Percentiles rank a stretch among this genome's conserved stretches.
These are phyloP conservation scores for Antrozous pallidus DNA, from an alignment of 2,797 vertebrate genomes.

Conservation along the genomic window DNA sequence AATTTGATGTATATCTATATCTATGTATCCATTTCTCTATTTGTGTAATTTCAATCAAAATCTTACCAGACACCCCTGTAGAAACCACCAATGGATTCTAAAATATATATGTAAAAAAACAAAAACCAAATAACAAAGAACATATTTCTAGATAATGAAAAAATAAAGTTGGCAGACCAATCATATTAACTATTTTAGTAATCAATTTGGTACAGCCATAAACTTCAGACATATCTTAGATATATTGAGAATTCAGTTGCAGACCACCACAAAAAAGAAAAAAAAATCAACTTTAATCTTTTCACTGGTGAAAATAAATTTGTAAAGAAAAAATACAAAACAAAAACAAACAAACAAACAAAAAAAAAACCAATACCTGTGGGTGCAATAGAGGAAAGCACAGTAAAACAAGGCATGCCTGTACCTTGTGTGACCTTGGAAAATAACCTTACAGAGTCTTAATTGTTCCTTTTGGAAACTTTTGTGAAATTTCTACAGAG, in stretches of 20 bases:
- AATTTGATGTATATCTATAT: neutral
- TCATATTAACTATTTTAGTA: neutral
- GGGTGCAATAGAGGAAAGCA: neutral
- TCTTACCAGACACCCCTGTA: neutral
- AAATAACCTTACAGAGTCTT: neutral
- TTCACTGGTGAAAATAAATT: neutral
- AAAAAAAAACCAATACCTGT: neutral
- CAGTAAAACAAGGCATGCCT: neutral
- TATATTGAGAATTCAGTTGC: neutral
- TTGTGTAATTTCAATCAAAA: neutral
- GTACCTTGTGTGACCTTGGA: neutral
- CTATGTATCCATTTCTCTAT: neutral
- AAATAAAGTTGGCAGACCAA: neutral
- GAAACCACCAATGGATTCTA: neutral
- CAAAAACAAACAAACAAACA: too few species aligned
- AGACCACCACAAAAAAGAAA: neutral
- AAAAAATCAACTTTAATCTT: neutral
- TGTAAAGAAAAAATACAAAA: neutral
- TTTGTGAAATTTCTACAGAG: neutral
- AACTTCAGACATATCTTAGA: neutral
- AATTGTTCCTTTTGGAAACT: neutral
- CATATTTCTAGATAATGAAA: neutral
- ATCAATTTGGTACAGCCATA: neutral
- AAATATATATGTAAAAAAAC: neutral
- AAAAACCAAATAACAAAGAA: neutral